Evolutionary conservation across 2,113 vertebrate genomes (phyloP).

Genomic region (Chauna torquata): DNA sequence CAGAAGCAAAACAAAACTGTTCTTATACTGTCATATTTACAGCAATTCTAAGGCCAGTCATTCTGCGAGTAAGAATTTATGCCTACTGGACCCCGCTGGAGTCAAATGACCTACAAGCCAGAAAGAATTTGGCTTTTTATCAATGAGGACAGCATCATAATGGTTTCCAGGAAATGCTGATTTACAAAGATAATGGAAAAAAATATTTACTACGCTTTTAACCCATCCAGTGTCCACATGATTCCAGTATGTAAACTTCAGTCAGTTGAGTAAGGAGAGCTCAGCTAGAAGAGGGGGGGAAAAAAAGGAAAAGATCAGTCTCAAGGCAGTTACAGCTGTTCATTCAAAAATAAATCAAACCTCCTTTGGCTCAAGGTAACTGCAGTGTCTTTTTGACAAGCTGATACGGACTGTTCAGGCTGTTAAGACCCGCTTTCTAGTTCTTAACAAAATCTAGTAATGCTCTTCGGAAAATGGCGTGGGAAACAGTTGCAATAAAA

Average conservation of each 20-base stretch:
- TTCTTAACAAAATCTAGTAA: background rate
- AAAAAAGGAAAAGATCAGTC: conserved; percentile 47
- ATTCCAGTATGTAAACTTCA: conserved; percentile 43
- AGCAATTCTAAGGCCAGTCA: background rate
- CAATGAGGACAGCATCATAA: background rate
- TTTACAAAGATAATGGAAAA: conserved; percentile 22
- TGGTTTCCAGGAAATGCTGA: conserved; percentile 16
- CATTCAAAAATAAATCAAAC: background rate
- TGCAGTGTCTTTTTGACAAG: background rate
- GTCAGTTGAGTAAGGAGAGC: conserved; percentile 80
- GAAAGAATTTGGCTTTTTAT: background rate
- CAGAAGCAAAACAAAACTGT: background rate
- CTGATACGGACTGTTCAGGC: background rate
- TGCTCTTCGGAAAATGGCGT: background rate
- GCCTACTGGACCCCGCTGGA: background rate
- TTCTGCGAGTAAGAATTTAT: background rate
- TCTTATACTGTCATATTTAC: background rate
- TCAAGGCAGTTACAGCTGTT: background rate
- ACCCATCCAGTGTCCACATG: background rate
- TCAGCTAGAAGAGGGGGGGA: conserved; percentile 72
- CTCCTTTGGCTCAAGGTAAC: background rate
- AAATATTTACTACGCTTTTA: background rate
- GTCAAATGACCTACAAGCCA: background rate
- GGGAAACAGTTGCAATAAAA: background rate
- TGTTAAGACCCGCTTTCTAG: background rate